Conservation (phyloP, 2,113 vertebrate species). For the Todiramphus chloris region DNA sequence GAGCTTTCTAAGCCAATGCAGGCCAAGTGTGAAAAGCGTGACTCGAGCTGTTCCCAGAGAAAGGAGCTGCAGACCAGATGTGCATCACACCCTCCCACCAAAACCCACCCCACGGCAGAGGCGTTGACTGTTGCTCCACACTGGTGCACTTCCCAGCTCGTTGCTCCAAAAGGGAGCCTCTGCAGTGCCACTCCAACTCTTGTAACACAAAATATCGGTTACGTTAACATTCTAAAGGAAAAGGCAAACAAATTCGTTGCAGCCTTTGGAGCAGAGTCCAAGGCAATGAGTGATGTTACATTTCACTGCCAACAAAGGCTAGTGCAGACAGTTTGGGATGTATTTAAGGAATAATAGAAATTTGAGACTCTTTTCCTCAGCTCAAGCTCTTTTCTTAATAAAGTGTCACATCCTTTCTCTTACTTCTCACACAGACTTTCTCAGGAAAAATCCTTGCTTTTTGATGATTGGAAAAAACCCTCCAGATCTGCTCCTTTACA, state of each 20-base stretch:
- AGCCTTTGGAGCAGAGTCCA: neutral
- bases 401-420: neutral
- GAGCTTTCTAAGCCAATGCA: constrained; percentile 10
- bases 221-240: neutral
- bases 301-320: neutral
- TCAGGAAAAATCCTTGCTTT: neutral
- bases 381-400: neutral
- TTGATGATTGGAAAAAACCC: accelerated
- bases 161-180: neutral
- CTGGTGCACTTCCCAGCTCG: neutral
- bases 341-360: constrained; percentile 12
- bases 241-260: constrained; percentile 27
- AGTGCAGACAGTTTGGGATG: neutral
- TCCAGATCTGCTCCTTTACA: neutral
- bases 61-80: constrained; percentile 42
- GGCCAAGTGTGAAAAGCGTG: neutral
- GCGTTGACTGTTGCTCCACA: neutral
- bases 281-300: neutral
- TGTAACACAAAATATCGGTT: constrained; percentile 1
- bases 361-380: neutral
- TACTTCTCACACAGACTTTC: neutral
- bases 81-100: neutral
- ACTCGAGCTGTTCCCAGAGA: constrained; percentile 24
- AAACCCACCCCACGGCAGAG: neutral
- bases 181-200: neutral